Evolutionary conservation across 2,113 vertebrate genomes (phyloP).

Genomic region (Apeltes quadracus): DNA sequence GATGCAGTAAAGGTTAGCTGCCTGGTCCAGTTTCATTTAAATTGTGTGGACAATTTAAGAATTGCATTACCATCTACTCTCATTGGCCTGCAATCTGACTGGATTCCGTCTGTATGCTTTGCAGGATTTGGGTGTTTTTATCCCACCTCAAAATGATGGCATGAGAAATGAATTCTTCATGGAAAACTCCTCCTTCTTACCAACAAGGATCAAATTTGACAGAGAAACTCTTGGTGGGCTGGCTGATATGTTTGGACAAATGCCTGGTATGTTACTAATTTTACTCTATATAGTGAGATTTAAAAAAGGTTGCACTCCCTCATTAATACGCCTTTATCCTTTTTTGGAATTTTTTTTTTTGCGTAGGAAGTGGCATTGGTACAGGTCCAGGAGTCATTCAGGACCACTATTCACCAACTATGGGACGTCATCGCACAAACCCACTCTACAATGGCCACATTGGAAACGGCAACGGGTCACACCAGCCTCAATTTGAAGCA

Average conservation of each 20-base stretch:
- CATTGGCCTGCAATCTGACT: neutral
- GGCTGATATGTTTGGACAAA: constrained; percentile 99
- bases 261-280: constrained; percentile 87
- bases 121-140: constrained; percentile 97
- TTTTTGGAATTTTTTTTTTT: neutral
- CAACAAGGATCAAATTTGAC: constrained; percentile 94
- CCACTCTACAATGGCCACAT: constrained; percentile 94
- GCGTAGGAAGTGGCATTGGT: constrained; percentile 92
- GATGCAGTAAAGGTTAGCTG: constrained; percentile 93
- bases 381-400: constrained; percentile 99
- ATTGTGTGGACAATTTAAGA: neutral
- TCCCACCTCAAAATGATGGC: constrained; percentile 91
- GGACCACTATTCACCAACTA: constrained; percentile 97
- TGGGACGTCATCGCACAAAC: constrained; percentile 96
- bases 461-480: constrained; percentile 88
- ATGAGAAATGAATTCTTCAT: constrained; percentile 96
- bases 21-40: neutral
- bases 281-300: neutral
- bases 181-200: constrained; percentile 92
- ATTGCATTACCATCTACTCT: no score
- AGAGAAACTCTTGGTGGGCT: constrained; percentile 95
- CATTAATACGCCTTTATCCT: no score
- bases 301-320: no score
- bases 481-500: constrained; percentile 92
- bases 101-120: constrained; percentile 8